Evolutionary conservation across 2,888 invertebrate species (phyloP).

Genomic region (Bugulina stolonifera): DNA sequence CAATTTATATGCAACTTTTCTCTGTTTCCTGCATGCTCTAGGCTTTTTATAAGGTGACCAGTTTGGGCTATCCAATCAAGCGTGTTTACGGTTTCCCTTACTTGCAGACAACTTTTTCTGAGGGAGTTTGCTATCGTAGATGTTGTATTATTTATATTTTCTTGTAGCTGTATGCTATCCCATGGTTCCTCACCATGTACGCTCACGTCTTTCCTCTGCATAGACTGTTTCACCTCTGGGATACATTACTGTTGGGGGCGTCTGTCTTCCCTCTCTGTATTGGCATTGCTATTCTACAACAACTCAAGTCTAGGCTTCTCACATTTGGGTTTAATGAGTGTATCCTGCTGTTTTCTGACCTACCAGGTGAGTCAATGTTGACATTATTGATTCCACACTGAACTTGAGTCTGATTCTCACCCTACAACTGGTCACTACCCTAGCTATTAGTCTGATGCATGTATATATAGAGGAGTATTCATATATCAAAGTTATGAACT

Average conservation of each 20-base stretch:
- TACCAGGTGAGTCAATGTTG: constrained; percentile 66
- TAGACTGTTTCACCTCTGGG: constrained; percentile 96
- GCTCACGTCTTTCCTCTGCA: constrained; percentile 97
- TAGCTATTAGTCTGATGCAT: background rate
- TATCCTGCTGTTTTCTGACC: constrained; percentile 93
- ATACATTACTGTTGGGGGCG: constrained; percentile 85
- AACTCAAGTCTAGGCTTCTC: constrained; percentile 62
- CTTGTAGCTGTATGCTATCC: constrained; percentile 79
- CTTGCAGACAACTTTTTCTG: too few species aligned
- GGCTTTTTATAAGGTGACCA: too few species aligned
- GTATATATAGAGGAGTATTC: background rate
- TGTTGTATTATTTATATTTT: too few species aligned
- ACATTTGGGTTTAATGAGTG: constrained; percentile 95
- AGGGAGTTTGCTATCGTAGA: too few species aligned
- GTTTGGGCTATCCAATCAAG: too few species aligned
- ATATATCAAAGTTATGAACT: too few species aligned
- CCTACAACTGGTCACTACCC: too few species aligned
- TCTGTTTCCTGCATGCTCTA: too few species aligned
- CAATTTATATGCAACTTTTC: too few species aligned
- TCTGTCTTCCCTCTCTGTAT: constrained; percentile 88
- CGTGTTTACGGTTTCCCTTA: too few species aligned
- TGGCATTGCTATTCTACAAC: constrained; percentile 84
- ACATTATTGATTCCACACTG: background rate
- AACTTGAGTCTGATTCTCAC: too few species aligned
- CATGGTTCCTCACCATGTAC: constrained; percentile 98